Base-by-base conservation (phyloP, 2,113 vertebrate species). In the Megaleporinus macrocephalus region DNA sequence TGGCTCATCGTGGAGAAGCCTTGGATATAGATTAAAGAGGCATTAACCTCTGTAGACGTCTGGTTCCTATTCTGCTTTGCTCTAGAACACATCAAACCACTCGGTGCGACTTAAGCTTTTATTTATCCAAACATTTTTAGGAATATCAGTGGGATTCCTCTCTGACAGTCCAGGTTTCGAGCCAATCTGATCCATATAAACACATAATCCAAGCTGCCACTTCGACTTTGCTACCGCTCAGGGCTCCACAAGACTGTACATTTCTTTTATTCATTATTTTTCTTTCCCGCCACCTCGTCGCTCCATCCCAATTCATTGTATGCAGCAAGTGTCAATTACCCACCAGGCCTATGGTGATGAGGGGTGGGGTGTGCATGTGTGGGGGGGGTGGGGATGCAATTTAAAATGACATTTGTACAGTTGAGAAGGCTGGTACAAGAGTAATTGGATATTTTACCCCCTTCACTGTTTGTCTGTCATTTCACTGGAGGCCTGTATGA, bases 391-490 rank as follows among this genome's bases (percentile, higher is more conserved):
- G 57, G 55, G 51, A 49, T 86, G 88, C 92, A 93, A 94, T 94
- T 95, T 94, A 94, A 95, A 94, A 93, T 91, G 90, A 93, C 83
- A 87, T 80, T 86, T 92, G 93, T 94, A 88, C 91, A 82, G 81
- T 87, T 85, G 90, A 93, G 93, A 80, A 88, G 76, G 92, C 93
- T 91, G 92, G 90, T 91, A 94, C 93, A 90, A 82, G 90, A 84
- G 89, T 95, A 95, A 96, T 94, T 94, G 94, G 95, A 94, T 94
- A 69, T 80, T 80, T 80, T 80, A 62, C 27, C 78, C 93, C 92
- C 91, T 94, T 93, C 76, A 90, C 91, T 92, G 90, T 92, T 92
- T 93, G 89, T 89, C 92, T 91, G 92, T 91, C 92, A 90, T 90
- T 78, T 72, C 80, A 61, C 66, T 74, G 81, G 51, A 51, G 75